Evolutionary conservation across 2,797 vertebrate genomes (phyloP).

Genomic region (Tamandua tetradactyla): DNA sequence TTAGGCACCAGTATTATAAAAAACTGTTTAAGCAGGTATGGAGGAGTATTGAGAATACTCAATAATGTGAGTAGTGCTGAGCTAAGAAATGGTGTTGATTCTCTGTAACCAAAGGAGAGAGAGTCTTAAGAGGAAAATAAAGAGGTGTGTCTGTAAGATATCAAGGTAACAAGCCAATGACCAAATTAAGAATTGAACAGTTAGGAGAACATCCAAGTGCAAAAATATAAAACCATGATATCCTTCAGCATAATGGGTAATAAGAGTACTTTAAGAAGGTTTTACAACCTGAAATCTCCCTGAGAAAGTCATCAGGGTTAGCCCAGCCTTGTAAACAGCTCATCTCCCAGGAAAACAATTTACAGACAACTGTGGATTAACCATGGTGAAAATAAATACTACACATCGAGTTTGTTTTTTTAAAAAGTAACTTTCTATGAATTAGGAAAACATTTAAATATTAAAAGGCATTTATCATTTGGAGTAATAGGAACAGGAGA

Average conservation of each 20-base stretch:
- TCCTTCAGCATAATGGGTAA: background rate
- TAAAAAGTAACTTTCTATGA: constrained; percentile 11
- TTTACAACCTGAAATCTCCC: background rate
- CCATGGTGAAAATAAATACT: constrained; percentile 30
- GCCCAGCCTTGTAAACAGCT: background rate
- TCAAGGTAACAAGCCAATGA: background rate
- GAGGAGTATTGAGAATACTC: too few species aligned
- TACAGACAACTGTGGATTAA: constrained; percentile 9
- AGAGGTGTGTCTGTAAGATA: background rate
- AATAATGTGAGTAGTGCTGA: background rate
- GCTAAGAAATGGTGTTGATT: background rate
- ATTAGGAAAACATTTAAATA: background rate
- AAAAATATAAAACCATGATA: constrained; percentile 27
- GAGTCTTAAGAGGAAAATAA: background rate
- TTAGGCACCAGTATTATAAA: background rate
- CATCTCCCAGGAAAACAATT: constrained; percentile 49
- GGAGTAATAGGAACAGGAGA: background rate
- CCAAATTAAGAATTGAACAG: background rate
- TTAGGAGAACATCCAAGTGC: constrained; percentile 27
- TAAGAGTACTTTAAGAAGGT: background rate
- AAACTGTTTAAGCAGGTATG: background rate
- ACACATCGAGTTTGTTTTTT: constrained; percentile 10
- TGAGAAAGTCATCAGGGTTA: background rate
- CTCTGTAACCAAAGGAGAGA: background rate
- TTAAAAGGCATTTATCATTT: background rate